A percentile compares a stretch with the other conserved stretches of the same genome.
phyloP scores from a whole-genome alignment of 2,888 invertebrate genomes.

The Leucophenga montana region DNA sequence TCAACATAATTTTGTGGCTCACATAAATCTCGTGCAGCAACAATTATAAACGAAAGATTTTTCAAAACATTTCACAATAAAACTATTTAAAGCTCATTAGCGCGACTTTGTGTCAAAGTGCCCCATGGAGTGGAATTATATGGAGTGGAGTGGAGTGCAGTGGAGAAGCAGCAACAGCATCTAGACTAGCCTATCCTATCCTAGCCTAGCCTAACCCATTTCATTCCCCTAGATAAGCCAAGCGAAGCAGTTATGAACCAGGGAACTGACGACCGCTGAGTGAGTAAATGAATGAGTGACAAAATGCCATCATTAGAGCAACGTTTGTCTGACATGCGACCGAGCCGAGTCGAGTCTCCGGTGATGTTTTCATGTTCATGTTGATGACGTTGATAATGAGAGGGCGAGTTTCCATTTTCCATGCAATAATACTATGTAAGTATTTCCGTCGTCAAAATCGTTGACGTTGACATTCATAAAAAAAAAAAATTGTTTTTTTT shows the following conservation, averaged over 20 bases:
- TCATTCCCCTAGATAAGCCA: too few relatives aligned
- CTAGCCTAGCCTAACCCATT: too few relatives aligned
- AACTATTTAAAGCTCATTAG: slow-evolving; percentile 49
- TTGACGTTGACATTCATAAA: slow-evolving; percentile 51
- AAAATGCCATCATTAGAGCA: slow-evolving; percentile 43
- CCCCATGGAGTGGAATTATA: too few relatives aligned
- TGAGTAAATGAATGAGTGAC: slow-evolving; percentile 41
- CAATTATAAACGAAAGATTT: slow-evolving; percentile 11
- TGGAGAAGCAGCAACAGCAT: too few relatives aligned
- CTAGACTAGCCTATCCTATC: too few relatives aligned
- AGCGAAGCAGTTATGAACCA: slow-evolving; percentile 25
- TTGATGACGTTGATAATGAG: slow-evolving; percentile 35
- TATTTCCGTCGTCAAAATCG: not conserved
- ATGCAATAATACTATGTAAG: slow-evolving; percentile 36
- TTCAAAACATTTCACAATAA: slow-evolving; percentile 32
- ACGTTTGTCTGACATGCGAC: too few relatives aligned
- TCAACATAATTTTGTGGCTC: not conserved
- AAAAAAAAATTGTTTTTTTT: slow-evolving; percentile 35
- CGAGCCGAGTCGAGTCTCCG: slow-evolving; percentile 29
- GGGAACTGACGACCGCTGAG: not conserved
- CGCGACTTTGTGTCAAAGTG: not conserved
- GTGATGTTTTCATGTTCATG: slow-evolving; percentile 56
- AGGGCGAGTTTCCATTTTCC: not conserved
- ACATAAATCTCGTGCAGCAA: slow-evolving; percentile 13
- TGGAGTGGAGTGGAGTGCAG: too few relatives aligned